Evolutionary conservation across 2,113 vertebrate species (phyloP).

Genomic region (Heloderma charlesbogerti): DNA sequence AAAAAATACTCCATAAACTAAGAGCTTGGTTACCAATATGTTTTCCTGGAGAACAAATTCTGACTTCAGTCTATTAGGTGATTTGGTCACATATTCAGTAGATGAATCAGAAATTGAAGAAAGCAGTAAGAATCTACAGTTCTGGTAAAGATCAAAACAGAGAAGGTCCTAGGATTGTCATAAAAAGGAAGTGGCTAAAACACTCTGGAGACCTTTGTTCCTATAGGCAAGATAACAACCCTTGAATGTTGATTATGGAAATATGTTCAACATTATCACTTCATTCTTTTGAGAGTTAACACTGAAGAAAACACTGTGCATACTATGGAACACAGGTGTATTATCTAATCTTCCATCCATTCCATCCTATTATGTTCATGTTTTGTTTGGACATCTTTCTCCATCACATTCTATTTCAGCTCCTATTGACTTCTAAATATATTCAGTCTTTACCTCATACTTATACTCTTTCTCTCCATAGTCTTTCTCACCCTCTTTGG

Average conservation of each 20-base stretch:
- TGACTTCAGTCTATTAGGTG: neutral
- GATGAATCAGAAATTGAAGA: neutral
- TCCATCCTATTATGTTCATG: conserved; percentile 47
- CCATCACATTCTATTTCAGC: neutral
- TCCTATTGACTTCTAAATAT: neutral
- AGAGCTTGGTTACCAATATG: neutral
- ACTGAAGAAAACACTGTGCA: conserved; percentile 53
- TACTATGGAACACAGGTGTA: neutral
- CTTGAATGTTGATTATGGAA: neutral
- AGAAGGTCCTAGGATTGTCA: neutral
- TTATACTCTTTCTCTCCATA: neutral
- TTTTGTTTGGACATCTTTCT: neutral
- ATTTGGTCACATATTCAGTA: neutral
- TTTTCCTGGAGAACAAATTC: neutral
- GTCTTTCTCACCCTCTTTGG: neutral
- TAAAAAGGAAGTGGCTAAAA: neutral
- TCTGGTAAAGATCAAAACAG: neutral
- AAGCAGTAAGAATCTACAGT: neutral
- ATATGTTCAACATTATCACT: conserved; percentile 27
- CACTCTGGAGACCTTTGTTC: neutral
- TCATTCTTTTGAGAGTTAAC: conserved; percentile 55
- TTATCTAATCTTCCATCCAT: conserved; percentile 63
- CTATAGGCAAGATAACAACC: neutral
- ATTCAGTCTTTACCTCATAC: neutral
- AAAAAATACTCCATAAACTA: conserved; percentile 6